Evolutionary conservation across 1,140 invertebrate genomes (phyloP).

Genomic region (Neotoxoptera formosana): DNA sequence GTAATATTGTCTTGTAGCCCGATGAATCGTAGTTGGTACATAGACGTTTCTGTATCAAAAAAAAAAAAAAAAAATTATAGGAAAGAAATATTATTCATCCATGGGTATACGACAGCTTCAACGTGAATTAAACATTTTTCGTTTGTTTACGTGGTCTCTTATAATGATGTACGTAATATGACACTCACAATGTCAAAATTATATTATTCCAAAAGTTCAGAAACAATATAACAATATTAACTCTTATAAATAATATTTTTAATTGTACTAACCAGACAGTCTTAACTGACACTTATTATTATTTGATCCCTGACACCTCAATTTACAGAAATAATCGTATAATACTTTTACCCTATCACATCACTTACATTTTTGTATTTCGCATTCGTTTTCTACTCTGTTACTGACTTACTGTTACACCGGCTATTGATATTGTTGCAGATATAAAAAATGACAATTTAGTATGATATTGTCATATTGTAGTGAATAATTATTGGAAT

Average conservation of each 20-base stretch:
- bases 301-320: neutral
- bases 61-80: neutral
- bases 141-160: neutral
- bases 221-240: neutral
- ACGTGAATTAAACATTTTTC: neutral
- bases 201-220: neutral
- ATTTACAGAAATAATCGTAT: constrained; percentile 1
- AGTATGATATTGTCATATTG: neutral
- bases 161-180: neutral
- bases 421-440: neutral
- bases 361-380: neutral
- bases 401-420: neutral
- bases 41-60: neutral
- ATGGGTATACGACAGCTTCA: neutral
- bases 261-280: neutral
- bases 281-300: neutral
- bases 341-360: neutral
- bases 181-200: neutral
- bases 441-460: neutral
- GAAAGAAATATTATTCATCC: neutral
- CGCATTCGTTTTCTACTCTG: neutral
- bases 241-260: neutral
- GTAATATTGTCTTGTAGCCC: neutral
- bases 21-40: neutral
- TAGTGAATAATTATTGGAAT: neutral